phyloP scores from a whole-genome alignment of 2,113 vertebrate species.

The Cromileptes altivelis region DNA sequence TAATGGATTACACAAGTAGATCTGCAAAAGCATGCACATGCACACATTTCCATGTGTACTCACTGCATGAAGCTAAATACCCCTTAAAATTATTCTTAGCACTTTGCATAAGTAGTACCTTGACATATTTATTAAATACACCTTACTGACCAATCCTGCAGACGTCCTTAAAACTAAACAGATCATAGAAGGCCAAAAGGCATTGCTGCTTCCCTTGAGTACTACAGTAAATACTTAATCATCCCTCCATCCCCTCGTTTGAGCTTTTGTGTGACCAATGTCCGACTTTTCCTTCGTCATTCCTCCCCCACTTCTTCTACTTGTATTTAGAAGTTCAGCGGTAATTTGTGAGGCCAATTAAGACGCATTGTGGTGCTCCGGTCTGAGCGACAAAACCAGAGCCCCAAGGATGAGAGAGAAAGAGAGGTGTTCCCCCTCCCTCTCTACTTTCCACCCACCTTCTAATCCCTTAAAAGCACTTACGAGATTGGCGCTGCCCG shows the following conservation, averaged over 20 bases:
- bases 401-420: constrained; percentile 48
- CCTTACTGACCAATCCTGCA: too few species aligned
- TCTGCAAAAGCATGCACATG: neutral
- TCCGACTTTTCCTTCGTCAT: neutral
- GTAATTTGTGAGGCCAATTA: constrained; percentile 57
- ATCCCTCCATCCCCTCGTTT: neutral
- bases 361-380: constrained; percentile 48
- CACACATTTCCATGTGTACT: constrained; percentile 11
- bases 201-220: neutral
- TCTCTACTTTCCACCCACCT: constrained; percentile 89
- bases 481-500: constrained; percentile 97
- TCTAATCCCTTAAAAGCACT: constrained; percentile 99
- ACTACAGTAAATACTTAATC: neutral
- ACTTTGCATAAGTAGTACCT: neutral
- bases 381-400: constrained; percentile 53
- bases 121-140: neutral
- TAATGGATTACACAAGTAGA: constrained; percentile 3
- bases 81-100: neutral
- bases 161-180: neutral
- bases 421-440: constrained; percentile 80
- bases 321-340: constrained; percentile 31
- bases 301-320: constrained; percentile 20
- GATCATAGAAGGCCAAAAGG: constrained; percentile 1
- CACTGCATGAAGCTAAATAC: constrained; percentile 1
- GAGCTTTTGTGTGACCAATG: neutral